A percentile compares a stretch with the other conserved stretches of the same genome.
These are phyloP conservation scores for Carassius auratus DNA, from an alignment of 2,113 vertebrate genomes.

Conservation along the genomic window DNA sequence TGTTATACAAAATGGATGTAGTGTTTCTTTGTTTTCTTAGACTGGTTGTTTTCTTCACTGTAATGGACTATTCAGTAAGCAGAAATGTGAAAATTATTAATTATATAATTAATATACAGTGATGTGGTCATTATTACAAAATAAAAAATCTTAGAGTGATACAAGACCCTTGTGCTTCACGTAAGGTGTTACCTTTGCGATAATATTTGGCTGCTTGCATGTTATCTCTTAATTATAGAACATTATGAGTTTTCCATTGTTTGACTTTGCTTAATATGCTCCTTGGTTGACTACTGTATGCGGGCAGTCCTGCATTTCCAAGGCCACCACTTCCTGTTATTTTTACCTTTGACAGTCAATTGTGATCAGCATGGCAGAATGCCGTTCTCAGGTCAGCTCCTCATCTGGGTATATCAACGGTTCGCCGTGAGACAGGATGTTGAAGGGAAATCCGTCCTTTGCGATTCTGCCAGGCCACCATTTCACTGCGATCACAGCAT, in stretches of 20 bases:
- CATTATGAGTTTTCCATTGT: constrained; percentile 14
- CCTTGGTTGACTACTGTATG: not conserved
- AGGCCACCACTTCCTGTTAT: constrained; percentile 1
- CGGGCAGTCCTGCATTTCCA: constrained; percentile 15
- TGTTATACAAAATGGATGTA: too few species aligned
- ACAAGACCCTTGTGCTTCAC: not conserved
- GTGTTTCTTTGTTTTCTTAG: not conserved
- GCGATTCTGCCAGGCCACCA: not conserved
- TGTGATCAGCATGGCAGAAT: not conserved
- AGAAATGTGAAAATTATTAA: too few species aligned
- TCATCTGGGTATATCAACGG: constrained; percentile 7
- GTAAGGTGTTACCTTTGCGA: not conserved
- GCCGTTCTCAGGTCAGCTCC: not conserved
- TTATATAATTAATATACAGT: not conserved
- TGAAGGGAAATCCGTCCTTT: constrained; percentile 19
- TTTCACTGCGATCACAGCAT: constrained; percentile 16
- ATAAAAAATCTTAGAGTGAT: not conserved
- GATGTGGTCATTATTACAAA: not conserved
- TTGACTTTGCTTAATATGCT: not conserved
- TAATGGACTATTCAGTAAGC: not conserved
- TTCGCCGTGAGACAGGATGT: not conserved
- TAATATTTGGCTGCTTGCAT: not conserved
- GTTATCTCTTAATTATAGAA: constrained; percentile 15
- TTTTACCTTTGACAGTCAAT: constrained; percentile 20
- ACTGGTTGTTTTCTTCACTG: not conserved